A percentile compares a stretch with the other conserved stretches of the same genome.
Conservation (phyloP, 2,797 vertebrate species). For the Crocodylus rhombifer region DNA sequence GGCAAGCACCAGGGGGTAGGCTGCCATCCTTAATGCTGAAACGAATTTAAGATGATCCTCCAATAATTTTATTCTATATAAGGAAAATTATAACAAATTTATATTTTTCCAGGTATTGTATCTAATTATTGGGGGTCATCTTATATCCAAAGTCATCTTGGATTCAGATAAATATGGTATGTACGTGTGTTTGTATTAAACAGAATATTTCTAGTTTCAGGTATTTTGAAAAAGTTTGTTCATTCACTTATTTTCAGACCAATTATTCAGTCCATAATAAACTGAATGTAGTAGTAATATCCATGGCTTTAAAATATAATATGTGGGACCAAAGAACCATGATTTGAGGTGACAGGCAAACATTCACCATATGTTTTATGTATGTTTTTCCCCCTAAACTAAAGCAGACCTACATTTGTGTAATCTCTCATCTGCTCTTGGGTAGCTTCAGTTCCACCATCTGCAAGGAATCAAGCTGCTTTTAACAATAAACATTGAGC, state of each 20-base stretch:
- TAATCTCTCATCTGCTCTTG: conserved; percentile 27
- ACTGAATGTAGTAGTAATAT: not conserved
- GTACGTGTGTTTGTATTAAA: not conserved
- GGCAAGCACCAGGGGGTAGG: too few relatives aligned
- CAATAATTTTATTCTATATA: too few relatives aligned
- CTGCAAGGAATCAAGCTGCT: conserved; percentile 40
- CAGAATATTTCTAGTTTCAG: not conserved
- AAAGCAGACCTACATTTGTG: conserved; percentile 5
- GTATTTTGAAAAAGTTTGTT: not conserved
- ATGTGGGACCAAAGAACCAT: not conserved
- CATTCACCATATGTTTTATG: conserved; percentile 29
- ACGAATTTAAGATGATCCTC: too few relatives aligned
- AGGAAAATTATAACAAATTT: too few relatives aligned
- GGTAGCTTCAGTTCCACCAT: conserved; percentile 17
- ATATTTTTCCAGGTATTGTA: too few relatives aligned
- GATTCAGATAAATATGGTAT: too few relatives aligned
- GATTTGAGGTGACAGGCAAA: conserved; percentile 14
- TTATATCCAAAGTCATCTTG: too few relatives aligned
- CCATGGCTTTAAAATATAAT: not conserved
- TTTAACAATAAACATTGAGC: conserved; percentile 23
- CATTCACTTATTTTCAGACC: conserved; percentile 2
- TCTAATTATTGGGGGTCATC: too few relatives aligned
- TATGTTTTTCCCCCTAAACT: not conserved
- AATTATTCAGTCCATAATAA: not conserved
- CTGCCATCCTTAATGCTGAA: too few relatives aligned